Percentiles rank a stretch among this genome's conserved stretches.
phyloP scores from a whole-genome alignment of 2,888 invertebrate species.

The Urechis unicinctus region DNA sequence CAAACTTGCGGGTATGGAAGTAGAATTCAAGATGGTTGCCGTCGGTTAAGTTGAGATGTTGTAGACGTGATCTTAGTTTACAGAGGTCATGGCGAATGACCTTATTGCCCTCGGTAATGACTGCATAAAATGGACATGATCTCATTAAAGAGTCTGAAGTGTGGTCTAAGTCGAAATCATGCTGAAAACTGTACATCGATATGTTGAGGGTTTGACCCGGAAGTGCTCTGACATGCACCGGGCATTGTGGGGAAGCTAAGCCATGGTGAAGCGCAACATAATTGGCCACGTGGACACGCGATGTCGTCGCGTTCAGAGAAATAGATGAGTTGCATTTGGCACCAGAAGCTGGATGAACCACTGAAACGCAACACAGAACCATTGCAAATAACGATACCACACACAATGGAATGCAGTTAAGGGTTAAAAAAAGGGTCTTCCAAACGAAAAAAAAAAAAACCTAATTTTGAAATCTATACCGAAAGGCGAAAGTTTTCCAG shows the following conservation, averaged over 20 bases:
- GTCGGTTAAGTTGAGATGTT: background rate
- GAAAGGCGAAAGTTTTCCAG: too few relatives aligned
- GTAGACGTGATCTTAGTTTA: background rate
- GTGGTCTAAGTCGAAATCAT: background rate
- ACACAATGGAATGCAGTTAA: too few relatives aligned
- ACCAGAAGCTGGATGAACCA: background rate
- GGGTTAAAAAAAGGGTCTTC: too few relatives aligned
- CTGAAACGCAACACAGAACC: background rate
- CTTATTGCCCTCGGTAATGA: background rate
- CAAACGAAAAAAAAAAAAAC: too few relatives aligned
- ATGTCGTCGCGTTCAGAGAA: background rate
- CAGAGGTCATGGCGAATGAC: background rate
- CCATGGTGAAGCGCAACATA: background rate
- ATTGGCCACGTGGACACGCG: background rate
- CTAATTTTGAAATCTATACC: too few relatives aligned
- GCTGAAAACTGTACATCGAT: background rate
- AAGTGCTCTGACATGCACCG: background rate
- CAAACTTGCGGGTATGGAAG: background rate
- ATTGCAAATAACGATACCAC: background rate
- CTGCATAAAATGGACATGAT: background rate
- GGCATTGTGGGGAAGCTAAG: background rate
- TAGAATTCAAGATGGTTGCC: background rate
- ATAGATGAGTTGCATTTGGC: background rate
- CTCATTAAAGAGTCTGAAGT: background rate
- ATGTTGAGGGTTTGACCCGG: background rate